A percentile compares a stretch with the other conserved stretches of the same genome.
These are phyloP conservation scores for Saccopteryx leptura DNA, from an alignment of 2,113 vertebrate species.

Conservation along the genomic window DNA sequence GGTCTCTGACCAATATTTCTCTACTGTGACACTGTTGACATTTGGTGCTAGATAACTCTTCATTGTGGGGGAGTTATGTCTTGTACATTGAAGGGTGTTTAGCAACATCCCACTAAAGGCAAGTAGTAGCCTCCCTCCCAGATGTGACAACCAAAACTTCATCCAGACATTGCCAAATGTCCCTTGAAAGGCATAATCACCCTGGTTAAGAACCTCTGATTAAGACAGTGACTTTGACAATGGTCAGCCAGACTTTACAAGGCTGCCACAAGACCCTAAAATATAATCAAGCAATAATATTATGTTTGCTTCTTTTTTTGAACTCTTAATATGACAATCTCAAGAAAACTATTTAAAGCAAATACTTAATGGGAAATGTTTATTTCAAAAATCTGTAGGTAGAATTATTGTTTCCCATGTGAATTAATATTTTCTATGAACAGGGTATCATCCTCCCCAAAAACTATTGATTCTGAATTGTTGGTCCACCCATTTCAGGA, in stretches of 20 bases:
- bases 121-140: neutral
- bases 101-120: neutral
- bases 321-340: constrained; percentile 29
- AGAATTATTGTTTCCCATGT: constrained; percentile 7
- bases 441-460: neutral
- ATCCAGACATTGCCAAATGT: neutral
- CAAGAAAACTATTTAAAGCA: constrained; percentile 27
- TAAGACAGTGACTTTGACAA: neutral
- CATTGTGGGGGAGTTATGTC: neutral
- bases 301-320: constrained; percentile 40
- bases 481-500: neutral
- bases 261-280: constrained; percentile 11
- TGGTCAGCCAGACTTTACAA: neutral
- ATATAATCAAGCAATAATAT: neutral
- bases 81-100: neutral
- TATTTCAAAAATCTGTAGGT: constrained; percentile 3
- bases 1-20: neutral
- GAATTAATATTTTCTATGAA: constrained; percentile 52
- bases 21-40: neutral
- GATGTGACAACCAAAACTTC: neutral
- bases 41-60: neutral
- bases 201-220: neutral
- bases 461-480: constrained; percentile 25
- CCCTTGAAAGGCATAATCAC: neutral
- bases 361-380: constrained; percentile 26